Evolutionary conservation across 2,888 invertebrate genomes (phyloP).

Genomic region (Minunthozetes semirufus): DNA sequence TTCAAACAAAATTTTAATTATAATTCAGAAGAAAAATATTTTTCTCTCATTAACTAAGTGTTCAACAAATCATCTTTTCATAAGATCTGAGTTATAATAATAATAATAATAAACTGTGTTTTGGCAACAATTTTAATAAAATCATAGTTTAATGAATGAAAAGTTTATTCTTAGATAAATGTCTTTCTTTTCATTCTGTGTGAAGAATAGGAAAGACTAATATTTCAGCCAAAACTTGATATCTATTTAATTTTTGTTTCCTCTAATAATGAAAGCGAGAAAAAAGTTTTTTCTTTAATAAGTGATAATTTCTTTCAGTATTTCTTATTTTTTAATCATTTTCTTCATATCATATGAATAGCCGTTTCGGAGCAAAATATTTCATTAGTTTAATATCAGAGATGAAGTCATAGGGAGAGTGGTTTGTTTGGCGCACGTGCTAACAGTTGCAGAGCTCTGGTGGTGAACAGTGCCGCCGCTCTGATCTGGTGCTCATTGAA

Average conservation of each 20-base stretch:
- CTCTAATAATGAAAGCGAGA: neutral
- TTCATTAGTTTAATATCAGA: slow-evolving; percentile 1
- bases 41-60: neutral
- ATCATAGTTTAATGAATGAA: neutral
- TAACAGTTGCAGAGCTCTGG: neutral
- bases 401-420: slow-evolving; percentile 14
- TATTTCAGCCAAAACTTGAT: neutral
- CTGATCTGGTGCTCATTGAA: slow-evolving; percentile 14
- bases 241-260: neutral
- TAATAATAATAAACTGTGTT: neutral
- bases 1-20: slow-evolving; percentile 4
- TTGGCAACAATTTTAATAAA: neutral
- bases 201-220: neutral
- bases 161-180: neutral
- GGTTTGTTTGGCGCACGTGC: slow-evolving; percentile 24
- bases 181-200: neutral
- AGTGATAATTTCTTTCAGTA: neutral
- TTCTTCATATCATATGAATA: neutral
- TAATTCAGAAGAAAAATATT: neutral
- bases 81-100: neutral
- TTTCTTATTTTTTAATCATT: neutral
- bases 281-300: neutral
- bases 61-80: slow-evolving; percentile 1
- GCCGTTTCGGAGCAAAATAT: neutral
- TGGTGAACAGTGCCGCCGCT: slow-evolving; percentile 6